A percentile compares a stretch with the other conserved stretches of the same genome.
Evolutionary conservation across 2,888 invertebrate genomes (phyloP).

Genomic region (Polymixis lichenea): DNA sequence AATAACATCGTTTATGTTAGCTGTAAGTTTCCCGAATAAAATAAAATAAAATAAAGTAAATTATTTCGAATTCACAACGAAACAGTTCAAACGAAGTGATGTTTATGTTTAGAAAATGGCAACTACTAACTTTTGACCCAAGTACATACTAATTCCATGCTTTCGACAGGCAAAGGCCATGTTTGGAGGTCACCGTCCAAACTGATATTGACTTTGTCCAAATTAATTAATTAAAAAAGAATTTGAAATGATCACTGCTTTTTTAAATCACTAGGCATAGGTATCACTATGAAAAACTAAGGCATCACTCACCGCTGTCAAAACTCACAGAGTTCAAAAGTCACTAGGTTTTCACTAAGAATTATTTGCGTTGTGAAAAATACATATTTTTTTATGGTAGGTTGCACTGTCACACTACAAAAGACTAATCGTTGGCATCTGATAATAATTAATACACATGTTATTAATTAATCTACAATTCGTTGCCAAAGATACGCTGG

Average conservation of each 20-base stretch:
- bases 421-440: constrained; percentile 45
- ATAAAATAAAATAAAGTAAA: too few species aligned
- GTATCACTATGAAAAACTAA: background rate
- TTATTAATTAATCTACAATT: constrained; percentile 58
- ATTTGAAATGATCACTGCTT: background rate
- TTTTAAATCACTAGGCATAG: background rate
- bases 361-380: constrained; percentile 7
- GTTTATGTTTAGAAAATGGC: too few species aligned
- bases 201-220: background rate
- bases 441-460: constrained; percentile 58
- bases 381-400: constrained; percentile 16
- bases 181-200: background rate
- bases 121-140: too few species aligned
- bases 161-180: background rate
- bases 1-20: too few species aligned
- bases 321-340: constrained; percentile 14
- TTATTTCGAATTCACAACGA: background rate
- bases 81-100: background rate
- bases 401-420: constrained; percentile 6
- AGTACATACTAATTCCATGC: constrained; percentile 7
- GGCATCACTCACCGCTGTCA: constrained; percentile 34
- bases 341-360: constrained; percentile 34
- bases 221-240: background rate
- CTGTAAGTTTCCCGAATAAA: too few species aligned
- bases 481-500: constrained; percentile 31